Evolutionary conservation across 2,888 invertebrate species (phyloP).

Genomic region (Rotaria macrura): DNA sequence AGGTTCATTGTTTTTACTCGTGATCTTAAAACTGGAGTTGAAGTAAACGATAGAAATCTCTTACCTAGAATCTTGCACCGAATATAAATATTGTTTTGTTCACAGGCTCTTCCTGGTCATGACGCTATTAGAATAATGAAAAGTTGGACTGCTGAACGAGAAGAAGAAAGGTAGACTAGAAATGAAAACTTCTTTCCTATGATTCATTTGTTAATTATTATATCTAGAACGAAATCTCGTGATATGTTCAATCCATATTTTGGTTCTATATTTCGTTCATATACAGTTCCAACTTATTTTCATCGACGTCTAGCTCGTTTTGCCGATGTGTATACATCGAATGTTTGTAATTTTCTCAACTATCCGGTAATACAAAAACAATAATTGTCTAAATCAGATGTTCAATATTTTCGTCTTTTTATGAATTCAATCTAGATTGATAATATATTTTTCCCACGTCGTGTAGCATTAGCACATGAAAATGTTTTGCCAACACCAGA

Average conservation of each 20-base stretch:
- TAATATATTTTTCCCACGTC: conserved; percentile 10
- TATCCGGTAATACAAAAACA: conserved; percentile 58
- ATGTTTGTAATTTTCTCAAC: conserved; percentile 74
- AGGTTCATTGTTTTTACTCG: too few species aligned
- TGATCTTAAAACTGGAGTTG: too few species aligned
- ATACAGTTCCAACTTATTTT: conserved; percentile 93
- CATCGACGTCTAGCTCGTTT: conserved; percentile 81
- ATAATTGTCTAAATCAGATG: too few species aligned
- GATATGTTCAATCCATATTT: conserved; percentile 84
- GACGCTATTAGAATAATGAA: conserved; percentile 76
- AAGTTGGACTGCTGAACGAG: conserved; percentile 51
- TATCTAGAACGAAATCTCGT: conserved; percentile 53
- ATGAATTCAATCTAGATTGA: neutral
- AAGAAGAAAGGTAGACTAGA: conserved; percentile 57
- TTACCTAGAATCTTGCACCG: too few species aligned
- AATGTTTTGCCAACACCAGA: neutral
- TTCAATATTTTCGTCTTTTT: too few species aligned
- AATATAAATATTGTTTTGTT: too few species aligned
- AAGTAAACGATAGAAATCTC: too few species aligned
- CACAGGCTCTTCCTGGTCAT: neutral
- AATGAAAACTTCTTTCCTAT: conserved; percentile 49
- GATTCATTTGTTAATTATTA: neutral
- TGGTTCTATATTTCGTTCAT: conserved; percentile 89
- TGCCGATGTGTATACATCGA: conserved; percentile 89
- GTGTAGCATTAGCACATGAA: conserved; percentile 16